Evolutionary conservation across 2,113 vertebrate species (phyloP), one percentile per base, ranked within the genome.

Genomic region (Seriola dumerili): DNA sequence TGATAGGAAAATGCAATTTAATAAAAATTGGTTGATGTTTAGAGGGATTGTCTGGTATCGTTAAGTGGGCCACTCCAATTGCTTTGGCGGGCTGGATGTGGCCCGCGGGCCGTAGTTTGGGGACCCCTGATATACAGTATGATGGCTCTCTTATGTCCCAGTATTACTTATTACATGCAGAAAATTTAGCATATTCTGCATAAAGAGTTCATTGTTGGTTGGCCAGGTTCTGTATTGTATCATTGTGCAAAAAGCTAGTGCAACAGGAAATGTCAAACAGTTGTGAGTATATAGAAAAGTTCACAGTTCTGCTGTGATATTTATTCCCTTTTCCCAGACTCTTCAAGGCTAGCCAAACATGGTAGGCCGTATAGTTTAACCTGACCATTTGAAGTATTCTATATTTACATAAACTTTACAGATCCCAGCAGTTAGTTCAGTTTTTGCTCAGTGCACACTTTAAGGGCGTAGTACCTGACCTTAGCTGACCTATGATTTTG

Each of bases 141-240:
- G 34, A 68, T 62, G 38, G 32, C 40, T 70, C 63, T 50, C 59
- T 62, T 17, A 36, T 79, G 66, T 36, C 19, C n/a, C 36, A n/a
- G 13, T 14, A 29, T 44, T 46, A 72, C 25, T 42, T 65, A 12
- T 19, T 19, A 58, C 11, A 54, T 0, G 19, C 0, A 50, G 40
- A 57, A 21, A 76, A 59, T 52, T 36, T 29, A 42, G 64, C 59
- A 64, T 61, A 12, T 52, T 36, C 38, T 50, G 65, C 54, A 64
- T 62, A 13, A 40, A 9, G 5, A 59, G n/a, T 55, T 78, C 38
- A 78, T 16, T 54, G 42, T 59, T 65, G 48, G n/a, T 25, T 38
- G 21, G 8, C 67, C 14, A 58, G 52, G 10, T 40, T 52, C 44
- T 78, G 29, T 54, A 3, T 23, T 54, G 52, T 52, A 21, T 21